Conservation (phyloP, 2,113 vertebrate species). For the Camelus bactrianus region DNA sequence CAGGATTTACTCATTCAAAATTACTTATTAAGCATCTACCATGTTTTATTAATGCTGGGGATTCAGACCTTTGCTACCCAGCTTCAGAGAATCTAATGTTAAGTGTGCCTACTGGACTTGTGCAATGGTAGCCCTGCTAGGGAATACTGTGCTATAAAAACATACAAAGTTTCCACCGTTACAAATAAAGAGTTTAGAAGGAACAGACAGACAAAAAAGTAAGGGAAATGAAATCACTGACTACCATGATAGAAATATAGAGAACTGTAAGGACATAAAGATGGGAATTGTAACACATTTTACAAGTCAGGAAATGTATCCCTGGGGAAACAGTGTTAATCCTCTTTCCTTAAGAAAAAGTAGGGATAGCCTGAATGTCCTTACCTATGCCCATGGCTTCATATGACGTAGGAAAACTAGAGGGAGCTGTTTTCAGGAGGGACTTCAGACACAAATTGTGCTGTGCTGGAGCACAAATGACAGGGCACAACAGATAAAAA, state of each 20-base stretch:
- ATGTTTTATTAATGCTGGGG: neutral
- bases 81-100: neutral
- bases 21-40: neutral
- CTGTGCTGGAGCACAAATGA: neutral
- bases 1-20: neutral
- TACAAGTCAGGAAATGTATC: neutral
- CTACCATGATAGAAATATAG: neutral
- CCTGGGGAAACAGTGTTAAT: neutral
- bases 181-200: neutral
- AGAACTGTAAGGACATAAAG: neutral
- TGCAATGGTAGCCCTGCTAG: neutral
- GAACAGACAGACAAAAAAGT: neutral
- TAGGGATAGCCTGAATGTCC: neutral
- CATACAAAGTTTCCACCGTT: neutral
- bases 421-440: neutral
- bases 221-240: neutral
- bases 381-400: neutral
- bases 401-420: neutral
- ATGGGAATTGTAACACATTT: neutral
- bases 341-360: neutral
- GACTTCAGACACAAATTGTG: neutral
- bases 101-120: neutral
- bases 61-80: neutral
- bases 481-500: neutral
- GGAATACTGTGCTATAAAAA: neutral